Percentiles rank a stretch among this genome's conserved stretches.
Evolutionary conservation across 2,113 vertebrate genomes (phyloP).

Genomic region (Lagopus leucura): DNA sequence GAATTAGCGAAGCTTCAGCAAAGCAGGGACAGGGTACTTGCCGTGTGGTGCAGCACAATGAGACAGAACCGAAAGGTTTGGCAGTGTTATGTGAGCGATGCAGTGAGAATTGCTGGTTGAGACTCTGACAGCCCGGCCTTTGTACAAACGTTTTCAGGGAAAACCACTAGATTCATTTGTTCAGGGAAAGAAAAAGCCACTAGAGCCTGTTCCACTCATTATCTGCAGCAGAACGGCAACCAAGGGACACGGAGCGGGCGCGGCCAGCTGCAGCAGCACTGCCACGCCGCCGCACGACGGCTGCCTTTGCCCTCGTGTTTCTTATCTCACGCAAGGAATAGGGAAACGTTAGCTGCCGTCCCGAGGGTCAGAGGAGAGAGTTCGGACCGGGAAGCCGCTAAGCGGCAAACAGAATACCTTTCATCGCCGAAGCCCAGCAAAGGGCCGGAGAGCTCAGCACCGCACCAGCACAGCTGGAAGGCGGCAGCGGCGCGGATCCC

Average conservation of each 20-base stretch:
- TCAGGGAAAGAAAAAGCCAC: not conserved
- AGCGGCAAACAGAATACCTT: not conserved
- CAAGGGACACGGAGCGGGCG: not conserved
- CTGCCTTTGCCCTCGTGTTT: not conserved
- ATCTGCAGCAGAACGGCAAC: not conserved
- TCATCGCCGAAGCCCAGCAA: not conserved
- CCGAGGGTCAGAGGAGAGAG: not conserved
- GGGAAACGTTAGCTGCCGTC: accelerated
- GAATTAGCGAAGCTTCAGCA: not conserved
- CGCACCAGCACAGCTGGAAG: accelerated
- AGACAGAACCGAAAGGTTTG: not conserved
- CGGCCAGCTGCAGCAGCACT: not conserved
- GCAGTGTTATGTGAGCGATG: not conserved
- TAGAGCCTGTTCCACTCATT: not conserved
- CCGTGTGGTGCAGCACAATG: not conserved
- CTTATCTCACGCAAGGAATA: not conserved
- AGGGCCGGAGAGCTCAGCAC: not conserved
- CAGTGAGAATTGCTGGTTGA: not conserved
- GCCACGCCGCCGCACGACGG: accelerated
- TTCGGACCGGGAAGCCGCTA: not conserved
- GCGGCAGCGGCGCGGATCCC: not conserved
- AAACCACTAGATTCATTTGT: not conserved
- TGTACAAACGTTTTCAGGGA: not conserved
- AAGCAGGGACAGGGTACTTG: not conserved
- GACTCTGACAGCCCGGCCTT: not conserved